These are phyloP conservation scores for Drosophila sp. DNA, from an alignment of 1,140 invertebrate genomes.

Conservation along the genomic window DNA sequence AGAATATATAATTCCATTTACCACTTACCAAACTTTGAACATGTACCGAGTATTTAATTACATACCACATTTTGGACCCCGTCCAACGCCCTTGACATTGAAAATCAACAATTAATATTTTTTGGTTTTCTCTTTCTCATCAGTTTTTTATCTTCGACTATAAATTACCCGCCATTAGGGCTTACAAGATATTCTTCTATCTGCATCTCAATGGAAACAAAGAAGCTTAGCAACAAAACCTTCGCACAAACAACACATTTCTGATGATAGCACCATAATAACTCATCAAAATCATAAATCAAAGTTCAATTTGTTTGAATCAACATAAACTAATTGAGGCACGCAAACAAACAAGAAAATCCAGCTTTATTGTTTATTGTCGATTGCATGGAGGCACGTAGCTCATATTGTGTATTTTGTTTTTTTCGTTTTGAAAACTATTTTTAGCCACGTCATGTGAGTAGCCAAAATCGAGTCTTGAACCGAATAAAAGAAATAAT, in stretches of 20 bases:
- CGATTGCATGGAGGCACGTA: slow-evolving; percentile 56
- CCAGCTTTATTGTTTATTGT: slow-evolving; percentile 23
- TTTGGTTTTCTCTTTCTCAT: slow-evolving; percentile 3
- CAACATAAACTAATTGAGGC: slow-evolving; percentile 45
- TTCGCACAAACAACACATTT: slow-evolving; percentile 5
- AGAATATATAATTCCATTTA: too few relatives aligned
- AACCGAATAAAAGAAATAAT: slow-evolving; percentile 36
- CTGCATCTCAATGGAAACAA: background rate
- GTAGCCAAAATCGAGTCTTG: slow-evolving; percentile 28
- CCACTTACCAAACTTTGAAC: too few relatives aligned
- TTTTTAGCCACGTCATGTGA: slow-evolving; percentile 28
- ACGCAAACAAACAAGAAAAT: slow-evolving; percentile 29
- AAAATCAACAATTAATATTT: slow-evolving; percentile 40
- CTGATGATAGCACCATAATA: slow-evolving; percentile 3
- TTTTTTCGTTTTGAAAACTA: slow-evolving; percentile 30
- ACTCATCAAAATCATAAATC: slow-evolving; percentile 39
- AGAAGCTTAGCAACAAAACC: background rate
- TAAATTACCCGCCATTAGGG: slow-evolving; percentile 22
- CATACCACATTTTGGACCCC: too few relatives aligned
- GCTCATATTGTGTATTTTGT: slow-evolving; percentile 43
- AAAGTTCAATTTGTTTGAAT: slow-evolving; percentile 21
- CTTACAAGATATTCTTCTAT: slow-evolving; percentile 11
- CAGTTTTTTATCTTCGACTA: slow-evolving; percentile 36
- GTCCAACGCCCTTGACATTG: slow-evolving; percentile 42
- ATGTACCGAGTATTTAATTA: background rate